phyloP scores from a whole-genome alignment of 1,140 invertebrate species.

The Polyergus mexicanus region DNA sequence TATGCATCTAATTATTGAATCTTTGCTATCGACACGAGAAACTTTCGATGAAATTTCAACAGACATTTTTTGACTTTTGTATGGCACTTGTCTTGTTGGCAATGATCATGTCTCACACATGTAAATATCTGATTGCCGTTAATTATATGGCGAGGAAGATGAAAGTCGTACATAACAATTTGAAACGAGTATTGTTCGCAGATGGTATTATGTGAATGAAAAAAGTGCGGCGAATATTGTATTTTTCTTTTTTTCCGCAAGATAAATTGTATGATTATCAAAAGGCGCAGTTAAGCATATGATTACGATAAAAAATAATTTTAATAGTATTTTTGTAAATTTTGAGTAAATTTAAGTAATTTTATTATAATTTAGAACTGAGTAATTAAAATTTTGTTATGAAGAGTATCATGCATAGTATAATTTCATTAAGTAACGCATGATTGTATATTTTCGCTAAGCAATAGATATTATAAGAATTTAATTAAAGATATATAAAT shows the following conservation, averaged over 20 bases:
- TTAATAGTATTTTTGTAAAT: neutral
- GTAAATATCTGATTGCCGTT: slow-evolving; percentile 28
- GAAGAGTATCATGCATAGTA: too few relatives aligned
- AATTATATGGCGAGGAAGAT: slow-evolving; percentile 22
- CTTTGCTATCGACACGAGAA: neutral
- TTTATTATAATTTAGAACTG: neutral
- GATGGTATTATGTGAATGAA: neutral
- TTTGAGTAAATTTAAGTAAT: too few relatives aligned
- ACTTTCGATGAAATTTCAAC: neutral
- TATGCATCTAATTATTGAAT: slow-evolving; percentile 29
- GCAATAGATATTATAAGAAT: neutral
- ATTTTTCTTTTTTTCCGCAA: neutral
- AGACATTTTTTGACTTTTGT: neutral
- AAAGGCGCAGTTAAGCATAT: neutral
- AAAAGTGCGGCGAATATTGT: neutral
- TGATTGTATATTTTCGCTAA: neutral
- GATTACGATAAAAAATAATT: neutral
- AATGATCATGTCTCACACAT: slow-evolving; percentile 10
- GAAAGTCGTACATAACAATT: slow-evolving; percentile 18
- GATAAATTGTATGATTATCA: neutral
- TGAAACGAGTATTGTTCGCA: neutral
- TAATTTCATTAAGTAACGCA: too few relatives aligned
- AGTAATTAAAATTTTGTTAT: neutral
- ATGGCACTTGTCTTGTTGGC: neutral
- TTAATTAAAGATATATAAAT: neutral